Evolutionary conservation across 2,113 vertebrate genomes (phyloP).

Genomic region (Strix uralensis): DNA sequence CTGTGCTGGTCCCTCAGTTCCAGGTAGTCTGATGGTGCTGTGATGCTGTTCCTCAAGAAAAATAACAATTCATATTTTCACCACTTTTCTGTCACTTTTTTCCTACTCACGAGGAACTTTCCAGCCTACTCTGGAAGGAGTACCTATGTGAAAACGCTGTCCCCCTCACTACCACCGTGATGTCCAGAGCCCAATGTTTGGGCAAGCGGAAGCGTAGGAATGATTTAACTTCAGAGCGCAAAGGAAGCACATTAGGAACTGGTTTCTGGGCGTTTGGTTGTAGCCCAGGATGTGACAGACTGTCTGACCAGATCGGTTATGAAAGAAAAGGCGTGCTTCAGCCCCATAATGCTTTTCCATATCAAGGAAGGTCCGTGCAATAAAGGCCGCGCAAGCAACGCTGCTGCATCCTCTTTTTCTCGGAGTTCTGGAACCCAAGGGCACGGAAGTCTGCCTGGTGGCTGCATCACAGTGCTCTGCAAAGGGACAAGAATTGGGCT

Average conservation of each 20-base stretch:
- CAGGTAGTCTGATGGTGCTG: background rate
- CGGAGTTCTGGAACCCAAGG: background rate
- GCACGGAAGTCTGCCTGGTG: background rate
- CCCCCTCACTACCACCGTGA: background rate
- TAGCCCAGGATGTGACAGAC: background rate
- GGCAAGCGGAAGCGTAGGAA: background rate
- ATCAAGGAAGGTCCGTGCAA: background rate
- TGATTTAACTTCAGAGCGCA: background rate
- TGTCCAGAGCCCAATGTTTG: background rate
- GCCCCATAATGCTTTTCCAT: accelerated
- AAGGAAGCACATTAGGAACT: background rate
- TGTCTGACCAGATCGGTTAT: background rate
- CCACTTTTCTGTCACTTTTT: background rate
- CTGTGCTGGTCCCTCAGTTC: background rate
- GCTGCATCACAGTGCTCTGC: background rate
- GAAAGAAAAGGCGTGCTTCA: background rate
- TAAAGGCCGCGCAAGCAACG: background rate
- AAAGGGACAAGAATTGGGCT: background rate
- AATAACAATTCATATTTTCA: background rate
- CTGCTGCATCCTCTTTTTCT: background rate
- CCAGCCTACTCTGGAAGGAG: background rate
- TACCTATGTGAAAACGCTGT: background rate
- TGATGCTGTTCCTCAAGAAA: background rate
- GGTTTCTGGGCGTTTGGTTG: background rate
- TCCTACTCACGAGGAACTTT: background rate